These are phyloP conservation scores for Pangasius djambal DNA, from an alignment of 2,797 vertebrate genomes.

Conservation along the genomic window DNA sequence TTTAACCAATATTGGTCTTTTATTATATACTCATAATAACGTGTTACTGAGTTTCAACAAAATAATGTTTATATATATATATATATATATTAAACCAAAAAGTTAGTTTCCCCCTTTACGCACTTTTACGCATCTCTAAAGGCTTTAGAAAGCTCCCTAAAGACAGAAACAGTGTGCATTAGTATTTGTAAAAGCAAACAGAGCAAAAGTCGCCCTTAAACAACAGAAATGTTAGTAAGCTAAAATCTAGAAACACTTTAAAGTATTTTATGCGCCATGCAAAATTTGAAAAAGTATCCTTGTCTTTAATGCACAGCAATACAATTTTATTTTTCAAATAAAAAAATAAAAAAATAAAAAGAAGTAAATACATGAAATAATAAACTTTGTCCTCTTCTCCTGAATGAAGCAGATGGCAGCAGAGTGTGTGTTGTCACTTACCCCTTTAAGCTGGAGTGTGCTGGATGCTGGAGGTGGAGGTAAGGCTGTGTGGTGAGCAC, in stretches of 20 bases:
- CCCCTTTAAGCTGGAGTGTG: conserved; percentile 57
- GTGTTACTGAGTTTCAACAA: not conserved
- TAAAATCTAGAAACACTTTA: not conserved
- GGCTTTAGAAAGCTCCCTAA: not conserved
- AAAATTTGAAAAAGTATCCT: not conserved
- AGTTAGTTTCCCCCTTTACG: not conserved
- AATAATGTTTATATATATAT: too few relatives aligned
- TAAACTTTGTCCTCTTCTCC: too few relatives aligned
- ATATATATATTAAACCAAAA: too few relatives aligned
- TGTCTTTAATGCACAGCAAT: not conserved
- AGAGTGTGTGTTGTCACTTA: conserved; percentile 38
- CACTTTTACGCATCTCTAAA: not conserved
- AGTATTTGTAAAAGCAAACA: not conserved
- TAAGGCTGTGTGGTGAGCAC: conserved; percentile 73
- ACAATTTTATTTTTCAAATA: too few relatives aligned
- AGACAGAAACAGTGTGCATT: not conserved
- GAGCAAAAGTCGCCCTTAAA: not conserved
- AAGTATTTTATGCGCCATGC: not conserved
- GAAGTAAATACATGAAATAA: not conserved
- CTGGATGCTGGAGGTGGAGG: conserved; percentile 68
- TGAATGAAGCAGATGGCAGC: too few relatives aligned
- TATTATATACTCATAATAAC: not conserved
- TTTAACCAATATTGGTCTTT: not conserved
- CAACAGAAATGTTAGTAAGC: not conserved
- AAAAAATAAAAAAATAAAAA: not conserved